Conservation (phyloP, 2,113 vertebrate species). For the Puffinus mauretanicus region DNA sequence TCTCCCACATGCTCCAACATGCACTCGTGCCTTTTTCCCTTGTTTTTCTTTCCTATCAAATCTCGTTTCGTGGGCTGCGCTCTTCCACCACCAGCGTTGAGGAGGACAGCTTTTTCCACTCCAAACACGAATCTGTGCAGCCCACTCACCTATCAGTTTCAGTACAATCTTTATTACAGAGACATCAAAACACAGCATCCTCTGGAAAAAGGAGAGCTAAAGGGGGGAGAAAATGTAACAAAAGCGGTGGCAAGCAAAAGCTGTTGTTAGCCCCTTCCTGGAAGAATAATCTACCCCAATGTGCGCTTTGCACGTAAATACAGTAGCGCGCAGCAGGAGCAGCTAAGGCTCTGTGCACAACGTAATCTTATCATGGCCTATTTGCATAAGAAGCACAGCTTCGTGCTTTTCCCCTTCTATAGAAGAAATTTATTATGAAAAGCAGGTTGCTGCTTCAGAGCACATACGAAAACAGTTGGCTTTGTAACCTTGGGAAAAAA, state of each 20-base stretch:
- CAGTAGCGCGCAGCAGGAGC: background rate
- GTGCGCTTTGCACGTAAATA: background rate
- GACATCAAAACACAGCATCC: background rate
- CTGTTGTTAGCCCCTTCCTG: background rate
- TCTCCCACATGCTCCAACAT: background rate
- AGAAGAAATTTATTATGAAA: conserved; percentile 13
- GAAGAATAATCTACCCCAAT: background rate
- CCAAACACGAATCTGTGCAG: background rate
- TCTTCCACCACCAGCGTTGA: background rate
- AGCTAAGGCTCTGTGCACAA: background rate
- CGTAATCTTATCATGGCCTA: background rate
- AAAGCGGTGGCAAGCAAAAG: background rate
- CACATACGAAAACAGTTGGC: conserved; percentile 50
- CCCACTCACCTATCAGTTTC: background rate
- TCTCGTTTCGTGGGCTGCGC: background rate
- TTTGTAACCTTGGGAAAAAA: conserved; percentile 52
- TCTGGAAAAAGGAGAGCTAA: background rate
- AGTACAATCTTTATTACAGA: background rate
- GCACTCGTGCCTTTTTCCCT: fast-evolving
- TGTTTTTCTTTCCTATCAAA: background rate
- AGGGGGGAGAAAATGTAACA: background rate
- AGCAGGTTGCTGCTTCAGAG: conserved; percentile 5
- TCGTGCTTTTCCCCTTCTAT: background rate
- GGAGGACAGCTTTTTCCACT: background rate
- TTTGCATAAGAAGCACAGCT: background rate